A percentile compares a stretch with the other conserved stretches of the same genome.
These are phyloP conservation scores for Cotesia glomerata DNA, from an alignment of 1,140 invertebrate genomes.

Conservation along the genomic window DNA sequence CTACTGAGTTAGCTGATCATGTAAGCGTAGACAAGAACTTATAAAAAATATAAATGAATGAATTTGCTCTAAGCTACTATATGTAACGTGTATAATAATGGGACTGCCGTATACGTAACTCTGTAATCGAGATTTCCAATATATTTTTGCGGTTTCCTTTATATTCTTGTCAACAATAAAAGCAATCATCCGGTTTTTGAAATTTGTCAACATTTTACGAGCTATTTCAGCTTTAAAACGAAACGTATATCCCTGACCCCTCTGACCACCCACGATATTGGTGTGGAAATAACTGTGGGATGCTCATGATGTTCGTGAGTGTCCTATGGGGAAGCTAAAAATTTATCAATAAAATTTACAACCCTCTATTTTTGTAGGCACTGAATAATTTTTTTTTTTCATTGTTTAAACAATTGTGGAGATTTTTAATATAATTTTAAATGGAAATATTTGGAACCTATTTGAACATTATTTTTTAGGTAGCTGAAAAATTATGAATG, in stretches of 20 bases:
- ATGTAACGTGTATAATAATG: no score
- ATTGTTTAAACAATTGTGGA: not conserved
- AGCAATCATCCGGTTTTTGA: not conserved
- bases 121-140: not conserved
- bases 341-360: not conserved
- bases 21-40: not conserved
- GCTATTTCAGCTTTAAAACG: not conserved
- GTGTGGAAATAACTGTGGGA: slow-evolving; percentile 9
- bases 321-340: not conserved
- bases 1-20: not conserved
- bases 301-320: not conserved
- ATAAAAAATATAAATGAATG: not conserved
- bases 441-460: no score
- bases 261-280: slow-evolving; percentile 8
- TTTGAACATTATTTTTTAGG: no score
- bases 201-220: not conserved
- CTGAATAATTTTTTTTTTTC: not conserved
- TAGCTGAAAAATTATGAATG: no score
- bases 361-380: not conserved
- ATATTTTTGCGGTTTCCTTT: not conserved
- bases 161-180: no score
- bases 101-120: not conserved
- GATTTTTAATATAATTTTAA: no score
- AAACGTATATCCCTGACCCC: not conserved
- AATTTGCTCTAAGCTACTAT: not conserved